Evolutionary conservation across 2,113 vertebrate species (phyloP).

Genomic region (Leptocoma aspasia): DNA sequence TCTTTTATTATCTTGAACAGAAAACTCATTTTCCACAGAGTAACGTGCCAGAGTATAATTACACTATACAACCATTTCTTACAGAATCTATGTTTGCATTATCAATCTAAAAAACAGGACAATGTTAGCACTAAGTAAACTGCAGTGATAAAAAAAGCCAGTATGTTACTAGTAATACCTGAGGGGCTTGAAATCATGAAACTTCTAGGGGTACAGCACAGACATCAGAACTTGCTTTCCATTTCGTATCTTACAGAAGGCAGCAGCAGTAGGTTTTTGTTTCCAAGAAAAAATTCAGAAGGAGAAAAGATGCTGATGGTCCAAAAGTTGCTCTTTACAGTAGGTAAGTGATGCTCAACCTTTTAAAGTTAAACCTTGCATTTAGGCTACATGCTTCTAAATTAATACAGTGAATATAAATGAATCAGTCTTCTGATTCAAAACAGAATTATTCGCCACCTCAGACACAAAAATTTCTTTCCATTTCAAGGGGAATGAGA

Average conservation of each 20-base stretch:
- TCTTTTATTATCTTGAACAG: neutral
- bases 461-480: neutral
- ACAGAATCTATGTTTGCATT: neutral
- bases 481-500: neutral
- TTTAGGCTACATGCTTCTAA: neutral
- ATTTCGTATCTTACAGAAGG: neutral
- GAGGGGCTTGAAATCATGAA: neutral
- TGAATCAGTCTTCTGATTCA: neutral
- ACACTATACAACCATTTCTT: neutral
- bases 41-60: neutral
- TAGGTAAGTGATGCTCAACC: neutral
- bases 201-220: neutral
- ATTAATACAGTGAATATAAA: neutral
- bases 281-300: neutral
- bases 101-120: neutral
- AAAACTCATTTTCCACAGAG: neutral
- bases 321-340: neutral
- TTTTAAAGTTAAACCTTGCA: neutral
- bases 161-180: neutral
- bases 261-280: neutral
- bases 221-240: neutral
- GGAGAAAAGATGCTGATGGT: neutral
- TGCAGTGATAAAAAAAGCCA: neutral
- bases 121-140: neutral
- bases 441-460: neutral